Evolutionary conservation across 1,140 invertebrate species (phyloP).

Genomic region (Dendroctonus ponderosae): DNA sequence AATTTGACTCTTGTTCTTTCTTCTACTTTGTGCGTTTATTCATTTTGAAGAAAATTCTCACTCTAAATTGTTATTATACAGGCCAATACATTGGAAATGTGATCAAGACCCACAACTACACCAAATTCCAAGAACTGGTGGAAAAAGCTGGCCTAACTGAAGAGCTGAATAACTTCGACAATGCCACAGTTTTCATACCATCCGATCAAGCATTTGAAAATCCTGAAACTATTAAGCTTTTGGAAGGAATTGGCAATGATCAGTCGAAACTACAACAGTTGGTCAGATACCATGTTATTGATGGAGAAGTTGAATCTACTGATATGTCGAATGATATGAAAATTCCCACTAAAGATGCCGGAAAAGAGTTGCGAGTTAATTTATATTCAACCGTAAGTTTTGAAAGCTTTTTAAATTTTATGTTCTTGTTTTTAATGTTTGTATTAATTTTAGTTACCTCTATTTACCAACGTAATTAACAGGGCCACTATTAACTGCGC

Average conservation of each 20-base stretch:
- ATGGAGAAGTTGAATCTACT: slow-evolving; percentile 53
- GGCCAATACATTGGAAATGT: slow-evolving; percentile 52
- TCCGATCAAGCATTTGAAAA: slow-evolving; percentile 61
- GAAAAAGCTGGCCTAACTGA: slow-evolving; percentile 59
- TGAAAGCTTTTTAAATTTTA: background rate
- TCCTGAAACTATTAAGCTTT: slow-evolving; percentile 48
- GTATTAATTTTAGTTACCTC: slow-evolving; percentile 48
- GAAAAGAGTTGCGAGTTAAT: slow-evolving; percentile 56
- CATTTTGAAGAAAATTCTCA: background rate
- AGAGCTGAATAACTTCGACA: slow-evolving; percentile 57
- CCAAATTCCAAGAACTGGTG: slow-evolving; percentile 53
- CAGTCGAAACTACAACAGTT: slow-evolving; percentile 55
- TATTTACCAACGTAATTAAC: slow-evolving; percentile 56
- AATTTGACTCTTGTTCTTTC: background rate
- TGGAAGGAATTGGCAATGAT: slow-evolving; percentile 50
- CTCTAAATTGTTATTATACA: slow-evolving; percentile 12
- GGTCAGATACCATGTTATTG: slow-evolving; percentile 59
- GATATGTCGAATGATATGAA: slow-evolving; percentile 56
- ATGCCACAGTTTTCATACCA: slow-evolving; percentile 64
- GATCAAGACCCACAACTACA: slow-evolving; percentile 53
- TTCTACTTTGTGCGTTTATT: background rate
- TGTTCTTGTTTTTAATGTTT: background rate
- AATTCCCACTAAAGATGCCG: slow-evolving; percentile 51
- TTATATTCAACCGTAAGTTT: slow-evolving; percentile 56
- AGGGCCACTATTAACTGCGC: slow-evolving; percentile 59